These are phyloP conservation scores for Nesidiocoris tenuis DNA, from an alignment of 2,888 invertebrate genomes.

Conservation along the genomic window DNA sequence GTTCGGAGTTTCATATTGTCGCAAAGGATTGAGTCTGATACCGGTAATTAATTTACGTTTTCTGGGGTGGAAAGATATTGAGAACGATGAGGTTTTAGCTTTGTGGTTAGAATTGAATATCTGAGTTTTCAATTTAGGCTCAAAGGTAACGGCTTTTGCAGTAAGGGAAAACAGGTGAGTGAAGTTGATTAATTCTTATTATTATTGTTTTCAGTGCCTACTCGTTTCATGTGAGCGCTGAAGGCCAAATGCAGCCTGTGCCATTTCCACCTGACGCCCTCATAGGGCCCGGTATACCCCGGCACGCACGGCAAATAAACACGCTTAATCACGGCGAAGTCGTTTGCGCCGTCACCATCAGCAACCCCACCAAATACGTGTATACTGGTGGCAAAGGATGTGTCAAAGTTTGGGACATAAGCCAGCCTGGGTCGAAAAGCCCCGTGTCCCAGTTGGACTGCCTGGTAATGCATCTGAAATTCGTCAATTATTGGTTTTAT, in stretches of 20 bases:
- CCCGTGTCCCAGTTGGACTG: constrained; percentile 91
- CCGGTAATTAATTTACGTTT: too few species aligned
- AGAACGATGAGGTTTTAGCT: too few species aligned
- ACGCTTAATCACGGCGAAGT: constrained; percentile 94
- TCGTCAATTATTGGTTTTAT: too few species aligned
- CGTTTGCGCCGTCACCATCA: constrained; percentile 95
- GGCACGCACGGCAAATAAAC: constrained; percentile 88
- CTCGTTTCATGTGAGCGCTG: constrained; percentile 89
- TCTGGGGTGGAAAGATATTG: too few species aligned
- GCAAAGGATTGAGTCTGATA: too few species aligned
- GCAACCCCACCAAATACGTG: constrained; percentile 87
- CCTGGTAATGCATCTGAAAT: too few species aligned
- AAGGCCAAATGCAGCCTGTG: constrained; percentile 87
- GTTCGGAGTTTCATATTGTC: too few species aligned
- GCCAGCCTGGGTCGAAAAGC: constrained; percentile 79
- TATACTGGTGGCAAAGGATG: constrained; percentile 97
- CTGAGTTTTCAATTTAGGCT: too few species aligned
- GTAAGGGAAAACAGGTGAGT: too few species aligned
- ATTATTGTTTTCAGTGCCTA: constrained; percentile 71
- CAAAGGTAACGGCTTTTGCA: too few species aligned
- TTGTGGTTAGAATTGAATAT: too few species aligned
- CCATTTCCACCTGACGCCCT: constrained; percentile 93
- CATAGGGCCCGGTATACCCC: constrained; percentile 88
- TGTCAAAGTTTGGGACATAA: constrained; percentile 97
- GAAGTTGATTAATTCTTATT: too few species aligned